A percentile compares a stretch with the other conserved stretches of the same genome.
Conservation (phyloP, 1,140 invertebrate species). For the Rhynchophorus ferrugineus region DNA sequence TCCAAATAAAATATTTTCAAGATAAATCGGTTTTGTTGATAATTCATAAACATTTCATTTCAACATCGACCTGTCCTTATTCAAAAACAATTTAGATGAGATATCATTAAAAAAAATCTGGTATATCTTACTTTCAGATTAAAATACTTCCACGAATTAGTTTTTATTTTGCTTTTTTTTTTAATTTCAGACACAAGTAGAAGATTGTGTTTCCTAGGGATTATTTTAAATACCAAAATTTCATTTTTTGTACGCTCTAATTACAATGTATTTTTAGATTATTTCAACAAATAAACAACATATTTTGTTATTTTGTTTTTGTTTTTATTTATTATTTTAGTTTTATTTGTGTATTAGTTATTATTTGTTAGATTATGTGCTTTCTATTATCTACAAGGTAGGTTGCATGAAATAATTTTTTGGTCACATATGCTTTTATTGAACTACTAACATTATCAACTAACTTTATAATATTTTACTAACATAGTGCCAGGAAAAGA, state of each 20-base stretch:
- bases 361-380: constrained; percentile 2
- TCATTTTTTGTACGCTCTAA: too few relatives aligned
- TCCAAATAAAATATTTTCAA: too few relatives aligned
- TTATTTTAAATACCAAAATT: too few relatives aligned
- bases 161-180: constrained; percentile 42
- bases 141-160: too few relatives aligned
- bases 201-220: constrained; percentile 2
- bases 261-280: too few relatives aligned
- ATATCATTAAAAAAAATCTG: too few relatives aligned
- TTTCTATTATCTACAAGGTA: constrained; percentile 8
- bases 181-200: constrained; percentile 41
- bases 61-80: too few relatives aligned
- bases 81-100: too few relatives aligned
- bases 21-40: too few relatives aligned
- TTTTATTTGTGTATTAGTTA: neutral
- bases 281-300: too few relatives aligned
- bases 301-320: constrained; percentile 8
- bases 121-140: too few relatives aligned
- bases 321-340: constrained; percentile 6
- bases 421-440: constrained; percentile 3
- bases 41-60: too few relatives aligned
- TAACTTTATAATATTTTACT: constrained; percentile 21
- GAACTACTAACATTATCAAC: neutral
- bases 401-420: constrained; percentile 17
- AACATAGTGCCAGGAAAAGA: constrained; percentile 76